Conservation (phyloP, 2,113 vertebrate genomes). For the Chinchilla lanigera region DNA sequence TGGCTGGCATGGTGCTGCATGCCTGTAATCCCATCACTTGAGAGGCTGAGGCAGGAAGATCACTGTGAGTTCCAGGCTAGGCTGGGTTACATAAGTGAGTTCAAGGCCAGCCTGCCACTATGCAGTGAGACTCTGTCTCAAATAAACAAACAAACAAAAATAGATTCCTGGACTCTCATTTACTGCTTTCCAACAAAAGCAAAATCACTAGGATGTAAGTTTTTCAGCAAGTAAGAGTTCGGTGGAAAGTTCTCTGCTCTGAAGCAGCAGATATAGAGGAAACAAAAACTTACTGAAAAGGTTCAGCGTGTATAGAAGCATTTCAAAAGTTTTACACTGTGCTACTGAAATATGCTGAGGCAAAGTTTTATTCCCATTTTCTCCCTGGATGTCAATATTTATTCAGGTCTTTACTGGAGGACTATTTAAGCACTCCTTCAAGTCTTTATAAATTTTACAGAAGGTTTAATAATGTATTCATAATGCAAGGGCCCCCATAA, state of each 20-base stretch:
- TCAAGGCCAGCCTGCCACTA: neutral
- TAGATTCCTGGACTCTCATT: neutral
- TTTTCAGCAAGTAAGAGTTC: slow-evolving; percentile 15
- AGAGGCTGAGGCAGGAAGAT: neutral
- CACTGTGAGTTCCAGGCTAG: neutral
- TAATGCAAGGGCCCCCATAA: neutral
- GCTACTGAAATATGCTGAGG: neutral
- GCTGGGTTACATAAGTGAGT: neutral
- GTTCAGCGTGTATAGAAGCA: neutral
- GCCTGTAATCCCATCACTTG: neutral
- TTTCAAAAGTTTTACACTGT: neutral
- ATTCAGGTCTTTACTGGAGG: neutral
- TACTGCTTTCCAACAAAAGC: slow-evolving; percentile 26
- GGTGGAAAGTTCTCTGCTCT: slow-evolving; percentile 8
- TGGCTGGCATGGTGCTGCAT: neutral
- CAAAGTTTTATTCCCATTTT: neutral
- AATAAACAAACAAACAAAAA: neutral
- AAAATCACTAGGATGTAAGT: neutral
- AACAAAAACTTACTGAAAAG: slow-evolving; percentile 15
- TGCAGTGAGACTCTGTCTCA: neutral
- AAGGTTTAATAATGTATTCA: neutral
- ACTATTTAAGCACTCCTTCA: neutral
- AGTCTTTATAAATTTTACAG: neutral
- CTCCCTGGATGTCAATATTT: neutral
- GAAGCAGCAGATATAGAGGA: neutral